Evolutionary conservation across 2,113 vertebrate genomes (phyloP), one percentile per base, ranked within the genome.

Genomic region (Malurus alboscapulatus): DNA sequence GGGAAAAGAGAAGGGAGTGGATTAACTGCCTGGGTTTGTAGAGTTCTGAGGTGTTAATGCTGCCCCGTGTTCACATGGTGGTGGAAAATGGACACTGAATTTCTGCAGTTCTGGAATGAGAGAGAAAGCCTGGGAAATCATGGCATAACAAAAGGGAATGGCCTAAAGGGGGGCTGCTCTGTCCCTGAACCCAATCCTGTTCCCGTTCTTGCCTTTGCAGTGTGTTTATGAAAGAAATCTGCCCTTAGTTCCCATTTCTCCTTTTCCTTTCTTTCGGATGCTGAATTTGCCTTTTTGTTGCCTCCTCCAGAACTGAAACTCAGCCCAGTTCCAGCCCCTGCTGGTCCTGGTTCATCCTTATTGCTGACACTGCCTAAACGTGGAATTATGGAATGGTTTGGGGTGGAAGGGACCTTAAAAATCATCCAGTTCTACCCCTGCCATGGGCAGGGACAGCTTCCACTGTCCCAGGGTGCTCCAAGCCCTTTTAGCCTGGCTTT

Each of bases 391-490:
- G 61, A n/a, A 45, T 38, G 24, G 32, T 53, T 38, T 86, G 45
- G 4, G 6, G 38, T 2, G 27, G 16, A 67, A 81, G n/a, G 19
- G 45, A 53, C 4, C 4, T 25, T 29, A 45, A 14, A 45, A 8
- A 0, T 11, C 59, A 53, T 29, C 38, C 16, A 3, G 3, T 66
- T 0, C 32, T 36, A 32, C 1, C 4, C 4, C 17, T 65, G 36
- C 7, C 51, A n/a, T 7, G 26, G 9, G 7, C 51, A 58, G 51
- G 22, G 67, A 51, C 44, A 45, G 2, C 14, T 80, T 0, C 27
- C 36, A 58, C 18, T 5, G 0, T 1, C n/a, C n/a, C n/a, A n/a
- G n/a, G n/a, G n/a, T n/a, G n/a, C n/a, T n/a, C n/a, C n/a, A n/a
- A n/a, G n/a, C n/a, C n/a, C n/a, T n/a, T n/a, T n/a, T n/a, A n/a